Evolutionary conservation across 2,797 vertebrate species (phyloP), one percentile per base, ranked within the genome.

Genomic region (Paguma larvata): DNA sequence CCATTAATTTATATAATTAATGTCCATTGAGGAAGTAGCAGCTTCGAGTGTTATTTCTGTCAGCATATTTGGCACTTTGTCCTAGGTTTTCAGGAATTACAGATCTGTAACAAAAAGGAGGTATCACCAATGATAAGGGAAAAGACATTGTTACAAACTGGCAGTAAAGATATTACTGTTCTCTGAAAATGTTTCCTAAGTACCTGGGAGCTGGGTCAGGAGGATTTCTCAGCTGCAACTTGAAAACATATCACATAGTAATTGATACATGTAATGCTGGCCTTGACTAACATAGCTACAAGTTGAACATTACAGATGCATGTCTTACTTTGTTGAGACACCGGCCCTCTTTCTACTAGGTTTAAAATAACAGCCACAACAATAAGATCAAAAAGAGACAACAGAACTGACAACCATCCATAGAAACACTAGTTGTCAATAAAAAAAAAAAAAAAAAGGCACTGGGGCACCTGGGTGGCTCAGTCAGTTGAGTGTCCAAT

Each of bases 141-240:
- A 44, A 85, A 90, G 38, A 72, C 38, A 78, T 27, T 59, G 27
- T 80, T 59, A 79, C 3, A 70, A 14, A 70, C 21, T 18, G 6
- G 21, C 27, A 30, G 21, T 51, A n/a, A 86, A 90, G 56, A 63
- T 56, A 16, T 85, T 67, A 18, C 30, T 27, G 5, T 84, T 25
- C 77, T 88, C 59, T 70, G 48, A 86, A 95, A 94, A 63, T 63
- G 53, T 73, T 88, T 90, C 78, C 23, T 87, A 82, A 93, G 62
- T 53, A 46, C 72, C 2, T 59, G 38, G 41, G 46, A 85, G 18
- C 44, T 75, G 41, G 10, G 9, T 12, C 62, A 63, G 67, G 41
- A 87, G 12, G 15, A 92, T 75, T 78, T 89, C 34, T 92, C 53
- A 97, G 44, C 48, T 85, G 3, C 23, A 63, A 83, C 13, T 91